Percentiles rank a stretch among this genome's conserved stretches.
These are phyloP conservation scores for Papilio gigon DNA, from an alignment of 2,888 invertebrate species.

Conservation along the genomic window DNA sequence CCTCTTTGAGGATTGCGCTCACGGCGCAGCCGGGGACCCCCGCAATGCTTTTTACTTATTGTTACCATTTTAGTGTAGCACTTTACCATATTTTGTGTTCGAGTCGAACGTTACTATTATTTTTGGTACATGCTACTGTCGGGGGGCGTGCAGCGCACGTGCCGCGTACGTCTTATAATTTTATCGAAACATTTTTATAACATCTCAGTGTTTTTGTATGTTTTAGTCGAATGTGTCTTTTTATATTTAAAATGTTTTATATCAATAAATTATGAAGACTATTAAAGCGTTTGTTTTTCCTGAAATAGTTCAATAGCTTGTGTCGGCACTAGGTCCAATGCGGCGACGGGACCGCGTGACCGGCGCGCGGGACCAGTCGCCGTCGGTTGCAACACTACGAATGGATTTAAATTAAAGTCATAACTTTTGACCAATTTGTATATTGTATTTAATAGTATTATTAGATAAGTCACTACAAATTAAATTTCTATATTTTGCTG, in stretches of 20 bases:
- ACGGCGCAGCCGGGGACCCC: too few relatives aligned
- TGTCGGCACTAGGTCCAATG: too few relatives aligned
- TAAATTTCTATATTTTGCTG: constrained; percentile 51
- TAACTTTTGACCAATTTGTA: constrained; percentile 61
- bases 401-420: constrained; percentile 56
- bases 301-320: too few relatives aligned
- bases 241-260: not conserved
- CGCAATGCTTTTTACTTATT: too few relatives aligned
- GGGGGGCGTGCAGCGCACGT: too few relatives aligned
- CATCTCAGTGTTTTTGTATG: not conserved
- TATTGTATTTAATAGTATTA: constrained; percentile 60
- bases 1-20: too few relatives aligned
- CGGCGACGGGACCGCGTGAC: too few relatives aligned
- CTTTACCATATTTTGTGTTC: too few relatives aligned
- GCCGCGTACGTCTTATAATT: too few relatives aligned
- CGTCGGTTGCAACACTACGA: too few relatives aligned
- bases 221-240: not conserved
- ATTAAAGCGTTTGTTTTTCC: not conserved
- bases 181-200: not conserved
- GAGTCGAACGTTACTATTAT: not conserved
- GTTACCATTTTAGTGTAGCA: too few relatives aligned
- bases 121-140: not conserved
- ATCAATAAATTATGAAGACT: not conserved
- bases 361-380: too few relatives aligned
- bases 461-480: constrained; percentile 55